Evolutionary conservation across 1,140 invertebrate species (phyloP).

Genomic region (Procambarus virginalis): DNA sequence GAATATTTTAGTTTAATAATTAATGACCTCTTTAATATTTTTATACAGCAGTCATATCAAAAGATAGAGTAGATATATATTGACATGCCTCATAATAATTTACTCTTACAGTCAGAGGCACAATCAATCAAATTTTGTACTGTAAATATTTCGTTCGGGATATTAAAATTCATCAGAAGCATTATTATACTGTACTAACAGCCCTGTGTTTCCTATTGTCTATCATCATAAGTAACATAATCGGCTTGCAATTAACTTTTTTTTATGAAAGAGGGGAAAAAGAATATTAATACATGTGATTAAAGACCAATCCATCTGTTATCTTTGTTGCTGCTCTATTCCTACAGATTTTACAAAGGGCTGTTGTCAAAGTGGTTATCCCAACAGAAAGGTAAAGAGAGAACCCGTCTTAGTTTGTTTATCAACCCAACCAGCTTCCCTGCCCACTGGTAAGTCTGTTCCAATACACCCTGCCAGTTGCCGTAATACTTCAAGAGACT

Average conservation of each 20-base stretch:
- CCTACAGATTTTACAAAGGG: constrained; percentile 87
- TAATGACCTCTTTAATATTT: not conserved
- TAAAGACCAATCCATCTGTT: constrained; percentile 67
- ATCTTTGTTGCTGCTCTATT: constrained; percentile 72
- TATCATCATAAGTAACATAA: constrained; percentile 51
- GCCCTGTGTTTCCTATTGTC: constrained; percentile 41
- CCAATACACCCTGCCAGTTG: constrained; percentile 64
- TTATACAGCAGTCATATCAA: constrained; percentile 6
- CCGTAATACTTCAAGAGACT: not conserved
- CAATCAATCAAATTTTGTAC: constrained; percentile 20
- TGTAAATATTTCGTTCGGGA: constrained; percentile 46
- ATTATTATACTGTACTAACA: constrained; percentile 43
- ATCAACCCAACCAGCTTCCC: constrained; percentile 51
- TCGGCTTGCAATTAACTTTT: constrained; percentile 60
- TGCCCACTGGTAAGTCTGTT: constrained; percentile 69
- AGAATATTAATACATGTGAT: constrained; percentile 36
- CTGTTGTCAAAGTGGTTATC: constrained; percentile 98
- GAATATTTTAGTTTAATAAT: not conserved
- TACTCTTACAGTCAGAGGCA: constrained; percentile 21
- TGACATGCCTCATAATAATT: constrained; percentile 20
- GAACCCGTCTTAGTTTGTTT: constrained; percentile 66
- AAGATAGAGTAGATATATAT: constrained; percentile 25
- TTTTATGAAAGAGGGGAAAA: constrained; percentile 47
- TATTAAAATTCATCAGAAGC: constrained; percentile 39
- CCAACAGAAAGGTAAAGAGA: constrained; percentile 91